These are phyloP conservation scores for Sialia sialis DNA, from an alignment of 2,113 vertebrate genomes.

Conservation along the genomic window DNA sequence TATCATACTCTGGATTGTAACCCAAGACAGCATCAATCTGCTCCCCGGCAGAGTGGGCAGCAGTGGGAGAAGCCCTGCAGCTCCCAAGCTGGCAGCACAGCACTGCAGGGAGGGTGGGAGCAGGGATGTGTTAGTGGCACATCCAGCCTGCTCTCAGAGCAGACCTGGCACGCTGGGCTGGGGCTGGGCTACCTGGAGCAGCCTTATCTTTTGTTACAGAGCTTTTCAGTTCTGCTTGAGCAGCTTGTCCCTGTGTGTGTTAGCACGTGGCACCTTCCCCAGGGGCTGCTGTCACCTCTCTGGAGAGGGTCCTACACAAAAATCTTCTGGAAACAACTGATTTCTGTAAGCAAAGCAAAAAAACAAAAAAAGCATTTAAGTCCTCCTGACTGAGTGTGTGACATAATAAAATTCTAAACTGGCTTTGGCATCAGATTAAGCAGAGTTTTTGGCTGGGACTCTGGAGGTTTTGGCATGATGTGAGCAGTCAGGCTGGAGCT, in stretches of 20 bases:
- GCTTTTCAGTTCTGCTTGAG: background rate
- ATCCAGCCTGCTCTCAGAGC: rapidly evolving
- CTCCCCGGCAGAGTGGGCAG: background rate
- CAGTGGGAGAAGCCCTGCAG: background rate
- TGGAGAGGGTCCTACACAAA: background rate
- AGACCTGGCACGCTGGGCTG: rapidly evolving
- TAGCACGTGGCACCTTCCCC: background rate
- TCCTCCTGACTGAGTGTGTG: background rate
- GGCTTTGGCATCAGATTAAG: background rate
- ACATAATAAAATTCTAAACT: background rate
- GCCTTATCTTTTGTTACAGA: background rate
- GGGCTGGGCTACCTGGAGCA: background rate
- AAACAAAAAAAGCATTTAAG: background rate
- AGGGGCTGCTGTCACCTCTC: background rate
- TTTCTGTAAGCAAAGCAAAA: background rate
- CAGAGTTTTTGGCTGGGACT: background rate
- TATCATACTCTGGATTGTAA: no score
- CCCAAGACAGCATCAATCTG: no score
- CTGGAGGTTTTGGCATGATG: background rate
- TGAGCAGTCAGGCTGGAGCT: background rate
- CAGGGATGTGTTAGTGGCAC: background rate
- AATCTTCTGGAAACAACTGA: background rate
- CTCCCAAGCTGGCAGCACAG: background rate
- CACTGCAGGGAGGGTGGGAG: background rate
- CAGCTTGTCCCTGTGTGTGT: background rate